Base-by-base conservation (phyloP, 2,888 invertebrate species). In the Nymphalis c-album region DNA sequence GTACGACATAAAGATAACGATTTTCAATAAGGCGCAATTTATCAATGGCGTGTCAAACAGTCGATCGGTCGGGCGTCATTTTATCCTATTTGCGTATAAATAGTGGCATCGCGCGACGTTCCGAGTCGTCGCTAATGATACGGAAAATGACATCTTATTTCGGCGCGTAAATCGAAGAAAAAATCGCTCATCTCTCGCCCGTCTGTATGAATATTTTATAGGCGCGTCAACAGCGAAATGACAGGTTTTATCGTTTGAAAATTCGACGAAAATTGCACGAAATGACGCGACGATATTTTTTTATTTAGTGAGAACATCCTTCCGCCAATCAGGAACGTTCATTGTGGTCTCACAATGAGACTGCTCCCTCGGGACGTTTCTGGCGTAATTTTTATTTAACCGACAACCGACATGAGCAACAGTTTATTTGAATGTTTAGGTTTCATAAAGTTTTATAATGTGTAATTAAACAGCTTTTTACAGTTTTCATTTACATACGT, bases 71-170 rank as follows among this genome's bases (percentile, higher is more conserved):
- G 89, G 87, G 90, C 90, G 87, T 91, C 90, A 88, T 91, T 90
- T 90, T 90, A 91, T 90, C 90, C 89, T 90, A 92, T 91, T 91
- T 91, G 90, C 90, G 91, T 91, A 90, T 91, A 91, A 91, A 92
- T 92, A 92, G 92, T 92, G 91, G 83, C 86, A 80, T 84, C 86
- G 86, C 73, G 72, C 82, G 85, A 80, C 85, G 87, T 85, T 85
- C 85, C 86, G 83, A 85, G 83, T 85, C 88, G 88, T 81, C 87
- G 92, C 91, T 93, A 93, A 93, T 93, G 93, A 92, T 86, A 90
- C 91, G 92, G 93, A 93, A 93, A 93, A 93, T 92, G 92, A 92
- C 92, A 90, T 92, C 93, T 92, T 92, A 92, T 93, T 92, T 88
- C 89, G 90, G 88, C 84, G 89, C 88, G 87, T 85, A 90, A 91